Evolutionary conservation across 2,113 vertebrate genomes (phyloP).

Genomic region (Cebidichthys violaceus): DNA sequence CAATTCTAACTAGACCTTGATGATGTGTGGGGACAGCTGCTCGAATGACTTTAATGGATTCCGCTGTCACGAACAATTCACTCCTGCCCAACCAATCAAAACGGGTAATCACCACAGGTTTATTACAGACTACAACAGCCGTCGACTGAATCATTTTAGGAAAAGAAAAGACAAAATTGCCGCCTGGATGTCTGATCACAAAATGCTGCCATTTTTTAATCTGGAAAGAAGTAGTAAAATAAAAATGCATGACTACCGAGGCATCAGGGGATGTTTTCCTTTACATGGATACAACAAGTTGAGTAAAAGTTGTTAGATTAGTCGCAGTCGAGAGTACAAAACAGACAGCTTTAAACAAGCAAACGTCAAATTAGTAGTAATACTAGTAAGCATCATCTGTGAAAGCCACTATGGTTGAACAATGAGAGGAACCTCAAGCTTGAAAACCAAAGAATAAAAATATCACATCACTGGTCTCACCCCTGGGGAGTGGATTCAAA

Average conservation of each 20-base stretch:
- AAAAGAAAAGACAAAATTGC: not conserved
- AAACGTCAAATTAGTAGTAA: not conserved
- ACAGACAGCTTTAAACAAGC: not conserved
- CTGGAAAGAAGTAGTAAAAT: not conserved
- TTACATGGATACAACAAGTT: not conserved
- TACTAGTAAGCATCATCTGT: not conserved
- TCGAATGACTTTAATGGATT: slow-evolving; percentile 52
- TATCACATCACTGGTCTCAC: not conserved
- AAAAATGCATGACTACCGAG: not conserved
- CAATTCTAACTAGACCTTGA: slow-evolving; percentile 60
- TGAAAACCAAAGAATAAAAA: not conserved
- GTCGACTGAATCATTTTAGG: not conserved
- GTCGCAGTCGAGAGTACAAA: not conserved
- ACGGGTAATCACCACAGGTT: slow-evolving; percentile 12
- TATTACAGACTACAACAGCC: not conserved
- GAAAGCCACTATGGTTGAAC: not conserved
- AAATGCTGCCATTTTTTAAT: not conserved
- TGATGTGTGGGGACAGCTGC: slow-evolving; percentile 47
- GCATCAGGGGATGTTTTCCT: not conserved
- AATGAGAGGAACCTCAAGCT: not conserved
- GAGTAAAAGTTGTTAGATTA: slow-evolving; percentile 12
- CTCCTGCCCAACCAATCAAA: slow-evolving; percentile 32
- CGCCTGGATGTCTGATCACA: not conserved
- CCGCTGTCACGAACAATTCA: slow-evolving; percentile 40
- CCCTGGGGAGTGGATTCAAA: not conserved